Evolutionary conservation across 2,888 invertebrate species (phyloP).

Genomic region (Disparrhopalites patrizii): DNA sequence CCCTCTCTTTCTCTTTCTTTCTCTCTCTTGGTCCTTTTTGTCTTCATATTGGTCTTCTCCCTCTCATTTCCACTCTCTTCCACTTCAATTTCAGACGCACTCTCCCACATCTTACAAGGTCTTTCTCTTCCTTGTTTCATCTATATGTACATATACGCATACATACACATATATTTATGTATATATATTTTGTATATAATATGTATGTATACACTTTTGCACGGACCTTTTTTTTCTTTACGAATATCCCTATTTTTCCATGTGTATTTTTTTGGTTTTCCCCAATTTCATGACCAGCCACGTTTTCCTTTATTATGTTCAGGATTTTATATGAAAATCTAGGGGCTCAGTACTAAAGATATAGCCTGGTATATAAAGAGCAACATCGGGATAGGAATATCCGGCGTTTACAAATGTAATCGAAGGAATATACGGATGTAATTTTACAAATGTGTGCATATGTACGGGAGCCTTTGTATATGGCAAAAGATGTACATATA

Average conservation of each 20-base stretch:
- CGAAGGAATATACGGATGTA: neutral
- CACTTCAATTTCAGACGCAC: neutral
- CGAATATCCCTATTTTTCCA: no score
- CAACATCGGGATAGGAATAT: no score
- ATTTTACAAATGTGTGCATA: neutral
- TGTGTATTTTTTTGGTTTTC: no score
- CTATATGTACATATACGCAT: neutral
- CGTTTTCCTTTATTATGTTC: no score
- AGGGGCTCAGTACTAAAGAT: no score
- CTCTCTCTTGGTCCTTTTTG: no score
- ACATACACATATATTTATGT: neutral
- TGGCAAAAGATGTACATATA: neutral
- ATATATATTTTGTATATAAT: no score
- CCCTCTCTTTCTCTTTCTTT: neutral
- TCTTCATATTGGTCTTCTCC: neutral
- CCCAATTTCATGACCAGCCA: no score
- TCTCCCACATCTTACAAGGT: neutral
- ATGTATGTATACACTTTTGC: neutral
- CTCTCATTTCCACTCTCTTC: constrained; percentile 3
- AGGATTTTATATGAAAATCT: no score
- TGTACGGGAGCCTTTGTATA: neutral
- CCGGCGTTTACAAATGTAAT: no score
- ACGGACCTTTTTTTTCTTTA: no score
- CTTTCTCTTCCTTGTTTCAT: neutral
- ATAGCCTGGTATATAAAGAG: no score